phyloP scores from a whole-genome alignment of 2,797 vertebrate genomes.

The Silurus aristotelis region DNA sequence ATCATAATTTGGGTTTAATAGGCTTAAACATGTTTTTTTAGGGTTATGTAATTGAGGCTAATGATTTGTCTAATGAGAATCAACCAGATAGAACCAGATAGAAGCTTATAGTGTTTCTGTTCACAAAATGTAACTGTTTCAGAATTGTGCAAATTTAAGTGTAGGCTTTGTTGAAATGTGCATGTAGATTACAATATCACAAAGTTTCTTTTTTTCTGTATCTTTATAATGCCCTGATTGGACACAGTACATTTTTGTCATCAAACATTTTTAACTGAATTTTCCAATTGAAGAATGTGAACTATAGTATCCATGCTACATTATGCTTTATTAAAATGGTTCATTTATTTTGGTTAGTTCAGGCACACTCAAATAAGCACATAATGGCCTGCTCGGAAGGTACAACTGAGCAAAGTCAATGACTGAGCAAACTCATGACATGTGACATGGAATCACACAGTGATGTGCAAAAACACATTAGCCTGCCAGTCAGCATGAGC shows the following conservation, averaged over 20 bases:
- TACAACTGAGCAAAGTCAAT: conserved; percentile 52
- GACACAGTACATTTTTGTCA: neutral
- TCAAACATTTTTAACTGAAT: neutral
- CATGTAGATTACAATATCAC: neutral
- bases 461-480: conserved; percentile 53
- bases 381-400: conserved; percentile 54
- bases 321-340: conserved; percentile 46
- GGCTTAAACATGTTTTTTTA: neutral
- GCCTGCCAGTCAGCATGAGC: conserved; percentile 45
- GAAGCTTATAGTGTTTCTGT: neutral
- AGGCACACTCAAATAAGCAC: conserved; percentile 53
- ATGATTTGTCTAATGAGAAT: neutral
- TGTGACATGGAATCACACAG: conserved; percentile 49
- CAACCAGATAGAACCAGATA: neutral
- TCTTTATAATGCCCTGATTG: no score
- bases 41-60: neutral
- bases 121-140: neutral
- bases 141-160: neutral
- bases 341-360: conserved; percentile 52
- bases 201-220: neutral
- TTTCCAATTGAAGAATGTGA: neutral
- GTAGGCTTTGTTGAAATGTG: neutral
- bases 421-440: conserved; percentile 49
- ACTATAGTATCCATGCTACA: conserved; percentile 9
- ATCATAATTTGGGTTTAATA: neutral